phyloP scores from a whole-genome alignment of 1,140 invertebrate genomes.

The Listronotus bonariensis region DNA sequence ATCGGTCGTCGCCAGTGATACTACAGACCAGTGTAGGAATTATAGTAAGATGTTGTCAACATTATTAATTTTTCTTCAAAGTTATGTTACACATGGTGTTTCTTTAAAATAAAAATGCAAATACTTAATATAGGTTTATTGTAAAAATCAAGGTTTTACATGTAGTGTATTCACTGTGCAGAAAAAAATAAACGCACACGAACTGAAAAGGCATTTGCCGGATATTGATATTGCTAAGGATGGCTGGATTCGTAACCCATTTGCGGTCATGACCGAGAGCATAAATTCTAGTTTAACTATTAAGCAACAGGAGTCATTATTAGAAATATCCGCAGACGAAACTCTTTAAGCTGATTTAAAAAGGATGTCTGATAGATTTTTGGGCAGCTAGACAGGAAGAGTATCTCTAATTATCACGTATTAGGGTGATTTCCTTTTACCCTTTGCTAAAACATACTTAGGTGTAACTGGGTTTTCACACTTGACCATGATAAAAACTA shows the following conservation, averaged over 20 bases:
- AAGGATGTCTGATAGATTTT: conserved; percentile 9
- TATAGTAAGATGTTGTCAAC: too few species aligned
- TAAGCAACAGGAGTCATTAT: conserved; percentile 9
- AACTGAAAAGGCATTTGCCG: conserved; percentile 6
- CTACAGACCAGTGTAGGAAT: too few species aligned
- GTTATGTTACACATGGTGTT: too few species aligned
- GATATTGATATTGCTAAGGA: conserved; percentile 9
- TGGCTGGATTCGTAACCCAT: conserved; percentile 13
- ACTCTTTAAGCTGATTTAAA: conserved; percentile 11
- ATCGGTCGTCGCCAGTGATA: too few species aligned
- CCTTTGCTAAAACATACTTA: conserved; percentile 2
- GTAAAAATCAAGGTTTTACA: too few species aligned
- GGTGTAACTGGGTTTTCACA: conserved; percentile 9
- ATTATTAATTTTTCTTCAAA: too few species aligned
- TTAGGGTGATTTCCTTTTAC: conserved; percentile 5
- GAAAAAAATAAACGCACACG: conserved; percentile 18
- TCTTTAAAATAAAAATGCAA: too few species aligned
- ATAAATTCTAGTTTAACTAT: conserved; percentile 9
- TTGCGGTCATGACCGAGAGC: conserved; percentile 6
- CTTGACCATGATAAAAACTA: conserved; percentile 7
- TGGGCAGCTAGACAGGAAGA: conserved; percentile 4
- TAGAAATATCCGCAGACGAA: conserved; percentile 10
- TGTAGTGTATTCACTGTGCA: conserved; percentile 22
- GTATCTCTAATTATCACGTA: conserved; percentile 7
- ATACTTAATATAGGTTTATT: too few species aligned